These are phyloP conservation scores for Gallinago media DNA, from an alignment of 2,113 vertebrate species.

Conservation along the genomic window DNA sequence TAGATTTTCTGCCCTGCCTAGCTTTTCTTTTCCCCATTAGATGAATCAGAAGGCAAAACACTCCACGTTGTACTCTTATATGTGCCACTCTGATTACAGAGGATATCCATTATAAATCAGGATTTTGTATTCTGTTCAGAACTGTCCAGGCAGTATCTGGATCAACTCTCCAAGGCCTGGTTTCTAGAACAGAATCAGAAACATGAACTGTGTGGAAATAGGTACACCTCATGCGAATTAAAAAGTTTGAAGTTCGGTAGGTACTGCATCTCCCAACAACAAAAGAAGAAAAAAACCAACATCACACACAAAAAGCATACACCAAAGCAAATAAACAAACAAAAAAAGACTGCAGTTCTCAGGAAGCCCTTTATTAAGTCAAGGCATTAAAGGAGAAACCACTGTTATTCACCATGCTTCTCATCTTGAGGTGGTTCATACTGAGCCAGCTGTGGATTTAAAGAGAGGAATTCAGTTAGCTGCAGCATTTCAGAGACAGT, in stretches of 20 bases:
- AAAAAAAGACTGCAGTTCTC: constrained; percentile 68
- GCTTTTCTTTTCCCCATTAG: background rate
- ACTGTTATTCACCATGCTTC: constrained; percentile 78
- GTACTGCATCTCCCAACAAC: background rate
- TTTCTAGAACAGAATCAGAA: background rate
- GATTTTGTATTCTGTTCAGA: background rate
- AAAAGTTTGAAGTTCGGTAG: background rate
- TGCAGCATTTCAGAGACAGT: background rate
- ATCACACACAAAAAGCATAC: background rate
- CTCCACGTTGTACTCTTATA: background rate
- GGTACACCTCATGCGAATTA: background rate
- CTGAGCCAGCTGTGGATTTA: constrained; percentile 86
- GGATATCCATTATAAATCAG: background rate
- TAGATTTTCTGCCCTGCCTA: background rate
- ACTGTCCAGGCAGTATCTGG: background rate
- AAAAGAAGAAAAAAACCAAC: background rate
- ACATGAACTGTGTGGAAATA: background rate
- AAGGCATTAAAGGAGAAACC: constrained; percentile 59
- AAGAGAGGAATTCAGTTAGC: constrained; percentile 73
- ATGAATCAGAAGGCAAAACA: background rate
- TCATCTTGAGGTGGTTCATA: constrained; percentile 86
- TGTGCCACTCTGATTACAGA: background rate
- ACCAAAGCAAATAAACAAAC: background rate
- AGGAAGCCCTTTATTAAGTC: constrained; percentile 81
- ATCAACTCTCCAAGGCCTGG: background rate